These are phyloP conservation scores for Sericinus montela DNA, from an alignment of 2,888 invertebrate species.

Conservation along the genomic window DNA sequence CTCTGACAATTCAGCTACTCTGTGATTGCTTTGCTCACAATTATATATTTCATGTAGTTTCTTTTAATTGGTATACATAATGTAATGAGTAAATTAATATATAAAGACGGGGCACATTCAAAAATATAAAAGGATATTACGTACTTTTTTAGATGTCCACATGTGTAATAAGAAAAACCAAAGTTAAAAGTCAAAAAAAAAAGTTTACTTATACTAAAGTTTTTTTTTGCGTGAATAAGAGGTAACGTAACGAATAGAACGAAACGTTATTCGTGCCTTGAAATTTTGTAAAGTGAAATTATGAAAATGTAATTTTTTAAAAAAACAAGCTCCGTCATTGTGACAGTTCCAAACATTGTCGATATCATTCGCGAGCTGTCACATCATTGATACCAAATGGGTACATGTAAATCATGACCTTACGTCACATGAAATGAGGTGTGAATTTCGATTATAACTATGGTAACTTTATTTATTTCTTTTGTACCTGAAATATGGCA, in stretches of 20 bases:
- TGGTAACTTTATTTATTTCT: conserved; percentile 21
- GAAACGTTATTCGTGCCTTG: neutral
- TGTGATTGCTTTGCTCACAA: too few relatives aligned
- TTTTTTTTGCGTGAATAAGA: neutral
- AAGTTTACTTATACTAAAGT: too few relatives aligned
- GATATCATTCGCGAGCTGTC: neutral
- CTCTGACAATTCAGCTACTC: too few relatives aligned
- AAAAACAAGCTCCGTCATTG: conserved; percentile 8
- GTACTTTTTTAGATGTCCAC: too few relatives aligned
- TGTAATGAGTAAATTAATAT: too few relatives aligned
- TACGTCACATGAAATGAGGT: conserved; percentile 3
- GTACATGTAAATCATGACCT: conserved; percentile 6
- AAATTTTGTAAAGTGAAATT: neutral
- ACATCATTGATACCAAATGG: neutral
- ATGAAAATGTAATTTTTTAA: neutral
- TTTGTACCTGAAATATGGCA: conserved; percentile 38
- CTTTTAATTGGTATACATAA: too few relatives aligned
- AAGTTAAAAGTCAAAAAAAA: too few relatives aligned
- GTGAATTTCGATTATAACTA: conserved; percentile 9
- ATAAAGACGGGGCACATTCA: too few relatives aligned
- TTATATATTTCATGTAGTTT: too few relatives aligned
- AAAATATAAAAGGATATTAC: too few relatives aligned
- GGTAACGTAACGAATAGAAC: neutral
- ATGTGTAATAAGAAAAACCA: too few relatives aligned
- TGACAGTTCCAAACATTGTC: neutral